Evolutionary conservation across 2,797 vertebrate species (phyloP).

Genomic region (Austrolebias charrua): DNA sequence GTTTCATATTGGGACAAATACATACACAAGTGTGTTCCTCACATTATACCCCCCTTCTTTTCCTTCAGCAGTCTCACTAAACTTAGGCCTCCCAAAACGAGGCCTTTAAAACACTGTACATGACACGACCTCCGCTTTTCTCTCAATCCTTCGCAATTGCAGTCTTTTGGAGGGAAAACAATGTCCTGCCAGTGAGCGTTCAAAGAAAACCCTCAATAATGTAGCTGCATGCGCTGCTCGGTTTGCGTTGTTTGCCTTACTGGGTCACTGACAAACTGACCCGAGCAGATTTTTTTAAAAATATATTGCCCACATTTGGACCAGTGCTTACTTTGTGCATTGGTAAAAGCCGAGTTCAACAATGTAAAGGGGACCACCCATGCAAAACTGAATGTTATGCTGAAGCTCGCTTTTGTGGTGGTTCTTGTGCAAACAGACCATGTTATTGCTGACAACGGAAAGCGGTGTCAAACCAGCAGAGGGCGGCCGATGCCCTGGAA

Average conservation of each 20-base stretch:
- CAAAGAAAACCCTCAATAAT: slow-evolving; percentile 48
- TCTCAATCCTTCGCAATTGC: slow-evolving; percentile 51
- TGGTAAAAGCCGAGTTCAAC: slow-evolving; percentile 60
- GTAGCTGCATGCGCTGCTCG: slow-evolving; percentile 44
- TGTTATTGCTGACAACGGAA: slow-evolving; percentile 40
- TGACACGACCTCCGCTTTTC: too few species aligned
- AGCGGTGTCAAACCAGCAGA: slow-evolving; percentile 58
- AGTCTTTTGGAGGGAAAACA: slow-evolving; percentile 45
- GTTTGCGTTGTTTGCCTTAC: slow-evolving; percentile 54
- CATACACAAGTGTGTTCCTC: slow-evolving; percentile 58
- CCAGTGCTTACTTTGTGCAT: slow-evolving; percentile 42
- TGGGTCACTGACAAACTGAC: slow-evolving; percentile 64
- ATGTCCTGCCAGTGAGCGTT: slow-evolving; percentile 54
- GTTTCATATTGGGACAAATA: slow-evolving; percentile 39
- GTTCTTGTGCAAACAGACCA: slow-evolving; percentile 51
- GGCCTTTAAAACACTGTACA: slow-evolving; percentile 46
- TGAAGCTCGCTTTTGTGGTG: slow-evolving; percentile 38
- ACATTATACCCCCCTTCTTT: slow-evolving; percentile 4
- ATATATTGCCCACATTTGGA: slow-evolving; percentile 46
- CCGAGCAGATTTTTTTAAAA: slow-evolving; percentile 49
- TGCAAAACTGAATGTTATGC: slow-evolving; percentile 64
- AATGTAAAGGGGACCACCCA: slow-evolving; percentile 74
- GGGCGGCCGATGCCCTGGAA: slow-evolving; percentile 61
- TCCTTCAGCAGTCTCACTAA: slow-evolving; percentile 20
- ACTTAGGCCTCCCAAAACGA: slow-evolving; percentile 35